Conservation (phyloP, 2,797 vertebrate species). For the Psittacula echo region DNA sequence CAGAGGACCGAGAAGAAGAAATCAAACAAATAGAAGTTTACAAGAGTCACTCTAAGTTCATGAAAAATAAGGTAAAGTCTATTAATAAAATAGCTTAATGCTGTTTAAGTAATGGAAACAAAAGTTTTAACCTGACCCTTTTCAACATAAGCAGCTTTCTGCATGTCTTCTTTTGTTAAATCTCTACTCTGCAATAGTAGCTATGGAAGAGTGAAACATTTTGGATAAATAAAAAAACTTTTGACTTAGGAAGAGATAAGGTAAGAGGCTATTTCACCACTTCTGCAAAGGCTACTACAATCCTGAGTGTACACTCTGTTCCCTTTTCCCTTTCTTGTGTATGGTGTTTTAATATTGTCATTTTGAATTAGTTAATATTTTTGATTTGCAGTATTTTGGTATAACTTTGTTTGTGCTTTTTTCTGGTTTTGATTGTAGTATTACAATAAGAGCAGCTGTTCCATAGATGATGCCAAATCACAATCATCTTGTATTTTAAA, state of each 20-base stretch:
- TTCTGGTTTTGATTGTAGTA: not conserved
- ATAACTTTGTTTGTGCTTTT: not conserved
- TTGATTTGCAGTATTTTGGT: not conserved
- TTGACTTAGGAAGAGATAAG: not conserved
- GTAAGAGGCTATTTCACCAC: not conserved
- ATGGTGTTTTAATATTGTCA: not conserved
- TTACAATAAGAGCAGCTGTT: not conserved
- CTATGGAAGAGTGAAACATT: not conserved
- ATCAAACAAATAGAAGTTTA: conserved; percentile 99
- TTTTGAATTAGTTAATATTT: not conserved
- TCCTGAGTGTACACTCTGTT: not conserved
- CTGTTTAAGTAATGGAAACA: not conserved
- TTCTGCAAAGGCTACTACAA: not conserved
- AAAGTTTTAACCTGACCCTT: not conserved
- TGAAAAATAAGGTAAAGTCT: conserved; percentile 93
- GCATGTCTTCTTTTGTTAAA: not conserved
- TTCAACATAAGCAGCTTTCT: not conserved
- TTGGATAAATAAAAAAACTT: not conserved
- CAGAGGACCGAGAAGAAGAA: conserved; percentile 95
- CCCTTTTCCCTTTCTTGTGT: not conserved
- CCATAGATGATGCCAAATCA: not conserved
- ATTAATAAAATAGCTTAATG: conserved; percentile 31
- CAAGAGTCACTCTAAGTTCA: conserved; percentile 98
- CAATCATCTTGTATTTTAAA: not conserved
- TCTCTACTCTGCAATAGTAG: not conserved